Conservation (phyloP, 2,113 vertebrate species). For the Proteles cristata region DNA sequence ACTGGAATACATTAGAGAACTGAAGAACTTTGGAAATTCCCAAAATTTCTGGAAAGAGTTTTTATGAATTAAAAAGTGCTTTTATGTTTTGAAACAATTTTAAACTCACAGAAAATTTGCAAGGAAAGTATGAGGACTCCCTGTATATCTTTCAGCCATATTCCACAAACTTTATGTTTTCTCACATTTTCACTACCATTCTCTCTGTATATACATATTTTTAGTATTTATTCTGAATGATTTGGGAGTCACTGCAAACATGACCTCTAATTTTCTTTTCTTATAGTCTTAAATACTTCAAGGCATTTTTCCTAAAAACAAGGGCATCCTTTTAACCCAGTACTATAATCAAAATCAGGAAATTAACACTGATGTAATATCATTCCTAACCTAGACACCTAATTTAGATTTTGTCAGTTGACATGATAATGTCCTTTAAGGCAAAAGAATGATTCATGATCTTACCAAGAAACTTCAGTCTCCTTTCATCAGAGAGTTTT, state of each 20-base stretch:
- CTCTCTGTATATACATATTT: background rate
- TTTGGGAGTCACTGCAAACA: background rate
- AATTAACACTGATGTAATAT: background rate
- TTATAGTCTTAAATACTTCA: constrained; percentile 1
- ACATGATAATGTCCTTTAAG: background rate
- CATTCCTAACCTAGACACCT: background rate
- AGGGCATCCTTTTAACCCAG: background rate
- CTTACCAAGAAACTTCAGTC: background rate
- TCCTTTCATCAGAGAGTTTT: background rate
- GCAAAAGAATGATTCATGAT: background rate
- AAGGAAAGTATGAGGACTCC: background rate
- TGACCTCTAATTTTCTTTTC: background rate
- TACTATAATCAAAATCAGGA: background rate
- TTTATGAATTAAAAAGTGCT: constrained; percentile 13
- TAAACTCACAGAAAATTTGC: constrained; percentile 29
- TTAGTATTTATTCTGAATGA: background rate
- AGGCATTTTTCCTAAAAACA: background rate
- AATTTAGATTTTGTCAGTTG: background rate
- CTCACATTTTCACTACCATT: background rate
- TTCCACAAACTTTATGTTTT: background rate
- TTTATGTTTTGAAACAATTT: constrained; percentile 23
- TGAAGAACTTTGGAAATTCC: constrained; percentile 56
- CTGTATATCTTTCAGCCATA: background rate
- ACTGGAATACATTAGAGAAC: background rate
- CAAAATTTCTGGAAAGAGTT: constrained; percentile 31